Conservation (phyloP, 2,888 invertebrate species). For the Unio pictorum region DNA sequence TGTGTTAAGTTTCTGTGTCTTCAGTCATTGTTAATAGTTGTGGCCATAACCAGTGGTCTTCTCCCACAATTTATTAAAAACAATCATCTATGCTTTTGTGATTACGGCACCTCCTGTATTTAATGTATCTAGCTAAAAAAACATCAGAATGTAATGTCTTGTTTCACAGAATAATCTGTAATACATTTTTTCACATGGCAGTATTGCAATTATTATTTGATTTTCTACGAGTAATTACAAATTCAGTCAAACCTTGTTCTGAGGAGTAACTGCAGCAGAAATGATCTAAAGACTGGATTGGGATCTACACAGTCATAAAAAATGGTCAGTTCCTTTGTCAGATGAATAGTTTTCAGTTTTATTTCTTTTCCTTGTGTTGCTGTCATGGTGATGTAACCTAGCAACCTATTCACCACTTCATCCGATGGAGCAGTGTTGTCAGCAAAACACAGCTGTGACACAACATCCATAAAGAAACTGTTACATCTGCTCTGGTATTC, state of each 20-base stretch:
- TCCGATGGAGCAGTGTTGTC: slow-evolving; percentile 23
- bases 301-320: slow-evolving; percentile 58
- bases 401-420: slow-evolving; percentile 26
- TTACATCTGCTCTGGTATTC: slow-evolving; percentile 30
- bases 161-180: too few relatives aligned
- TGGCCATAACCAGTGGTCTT: too few relatives aligned
- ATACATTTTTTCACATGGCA: too few relatives aligned
- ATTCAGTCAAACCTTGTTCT: slow-evolving; percentile 41
- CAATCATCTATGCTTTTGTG: too few relatives aligned
- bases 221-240: too few relatives aligned
- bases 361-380: slow-evolving; percentile 1
- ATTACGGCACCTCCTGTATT: too few relatives aligned
- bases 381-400: slow-evolving; percentile 26
- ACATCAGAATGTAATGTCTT: too few relatives aligned
- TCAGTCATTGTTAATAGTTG: too few relatives aligned
- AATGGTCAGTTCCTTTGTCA: slow-evolving; percentile 51
- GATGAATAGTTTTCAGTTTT: background rate
- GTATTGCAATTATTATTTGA: too few relatives aligned
- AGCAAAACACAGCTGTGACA: slow-evolving; percentile 40
- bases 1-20: too few relatives aligned
- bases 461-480: slow-evolving; percentile 40
- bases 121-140: too few relatives aligned
- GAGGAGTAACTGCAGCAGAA: slow-evolving; percentile 58
- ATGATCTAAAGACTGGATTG: slow-evolving; percentile 61
- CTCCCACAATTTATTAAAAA: too few relatives aligned